phyloP scores from a whole-genome alignment of 1,140 invertebrate species.

The Calliphora vicina region DNA sequence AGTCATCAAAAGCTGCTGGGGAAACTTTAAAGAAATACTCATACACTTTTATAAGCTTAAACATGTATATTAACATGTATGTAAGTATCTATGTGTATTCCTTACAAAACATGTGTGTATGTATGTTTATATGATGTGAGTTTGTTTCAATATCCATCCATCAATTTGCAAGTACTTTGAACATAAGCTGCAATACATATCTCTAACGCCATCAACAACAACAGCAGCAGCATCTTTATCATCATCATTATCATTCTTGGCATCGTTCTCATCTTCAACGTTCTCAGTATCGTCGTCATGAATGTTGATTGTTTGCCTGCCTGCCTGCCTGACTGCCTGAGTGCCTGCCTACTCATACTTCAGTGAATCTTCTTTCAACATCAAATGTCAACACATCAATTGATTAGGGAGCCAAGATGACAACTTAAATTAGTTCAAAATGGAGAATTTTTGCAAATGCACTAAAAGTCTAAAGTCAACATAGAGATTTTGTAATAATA shows the following conservation, averaged over 20 bases:
- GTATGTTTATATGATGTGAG: neutral
- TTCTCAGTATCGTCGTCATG: neutral
- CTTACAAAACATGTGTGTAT: neutral
- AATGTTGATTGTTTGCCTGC: conserved; percentile 13
- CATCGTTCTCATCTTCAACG: neutral
- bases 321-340: neutral
- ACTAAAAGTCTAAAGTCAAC: too few species aligned
- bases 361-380: neutral
- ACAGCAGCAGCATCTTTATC: neutral
- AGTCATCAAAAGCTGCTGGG: too few species aligned
- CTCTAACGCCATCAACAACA: neutral
- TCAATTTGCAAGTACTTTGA: conserved; percentile 3
- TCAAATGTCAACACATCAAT: conserved; percentile 23
- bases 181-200: conserved; percentile 12
- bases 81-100: neutral
- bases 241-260: neutral
- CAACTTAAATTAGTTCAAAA: conserved; percentile 26
- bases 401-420: conserved; percentile 25
- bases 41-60: too few species aligned
- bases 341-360: neutral
- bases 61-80: too few species aligned
- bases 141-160: neutral
- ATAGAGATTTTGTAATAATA: too few species aligned
- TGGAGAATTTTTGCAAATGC: neutral
- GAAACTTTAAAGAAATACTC: too few species aligned